Evolutionary conservation across 2,888 invertebrate genomes (phyloP).

Genomic region (Pseudococcus viburni): DNA sequence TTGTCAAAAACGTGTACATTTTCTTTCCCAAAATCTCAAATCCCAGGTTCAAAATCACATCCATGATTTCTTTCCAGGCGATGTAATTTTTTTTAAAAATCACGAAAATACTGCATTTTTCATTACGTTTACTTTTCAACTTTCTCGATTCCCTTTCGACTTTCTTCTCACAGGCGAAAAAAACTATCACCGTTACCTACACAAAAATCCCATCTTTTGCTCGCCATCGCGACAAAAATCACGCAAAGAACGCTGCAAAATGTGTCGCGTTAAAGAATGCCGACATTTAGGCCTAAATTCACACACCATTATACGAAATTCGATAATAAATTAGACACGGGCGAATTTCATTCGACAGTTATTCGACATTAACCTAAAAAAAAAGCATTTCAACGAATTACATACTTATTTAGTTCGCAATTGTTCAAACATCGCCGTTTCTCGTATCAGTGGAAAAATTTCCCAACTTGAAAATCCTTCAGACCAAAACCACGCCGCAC

Average conservation of each 20-base stretch:
- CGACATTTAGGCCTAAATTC: not conserved
- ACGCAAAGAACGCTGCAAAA: not conserved
- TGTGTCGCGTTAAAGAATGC: not conserved
- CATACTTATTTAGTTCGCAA: conserved; percentile 24
- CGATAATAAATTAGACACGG: not conserved
- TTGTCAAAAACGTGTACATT: too few relatives aligned
- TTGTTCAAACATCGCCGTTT: not conserved
- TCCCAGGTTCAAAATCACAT: too few relatives aligned
- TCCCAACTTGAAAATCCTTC: not conserved
- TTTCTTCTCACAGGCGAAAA: too few relatives aligned
- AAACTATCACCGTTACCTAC: too few relatives aligned
- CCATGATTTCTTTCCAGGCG: too few relatives aligned
- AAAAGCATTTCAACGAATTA: conserved; percentile 22
- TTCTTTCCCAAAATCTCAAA: too few relatives aligned
- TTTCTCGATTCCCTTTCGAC: too few relatives aligned
- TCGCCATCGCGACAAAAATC: not conserved
- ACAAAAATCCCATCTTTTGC: too few relatives aligned
- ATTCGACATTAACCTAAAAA: conserved; percentile 22
- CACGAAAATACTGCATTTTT: too few relatives aligned
- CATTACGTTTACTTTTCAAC: too few relatives aligned
- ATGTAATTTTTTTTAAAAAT: too few relatives aligned
- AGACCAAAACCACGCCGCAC: not conserved
- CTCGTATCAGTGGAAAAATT: not conserved
- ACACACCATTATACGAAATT: conserved; percentile 29
- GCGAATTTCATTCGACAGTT: not conserved